Conservation (phyloP, 2,888 invertebrate genomes). For the Machimus rusticus region DNA sequence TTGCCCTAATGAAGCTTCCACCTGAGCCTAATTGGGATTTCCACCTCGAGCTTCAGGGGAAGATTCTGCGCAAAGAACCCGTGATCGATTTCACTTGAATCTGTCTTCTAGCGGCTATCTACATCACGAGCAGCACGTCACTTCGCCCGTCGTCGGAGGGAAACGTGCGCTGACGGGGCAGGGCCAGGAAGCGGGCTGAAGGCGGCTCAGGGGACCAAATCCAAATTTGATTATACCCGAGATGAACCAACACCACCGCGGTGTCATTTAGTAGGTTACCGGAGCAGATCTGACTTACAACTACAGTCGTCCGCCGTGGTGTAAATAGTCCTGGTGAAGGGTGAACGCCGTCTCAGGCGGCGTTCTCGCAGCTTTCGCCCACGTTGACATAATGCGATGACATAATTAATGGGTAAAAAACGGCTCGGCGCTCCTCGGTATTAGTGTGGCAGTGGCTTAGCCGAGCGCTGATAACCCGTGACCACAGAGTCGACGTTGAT, state of each 20-base stretch:
- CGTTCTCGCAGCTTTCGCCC: constrained; percentile 11
- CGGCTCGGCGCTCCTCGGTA: neutral
- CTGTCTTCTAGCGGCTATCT: neutral
- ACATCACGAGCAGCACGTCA: constrained; percentile 1
- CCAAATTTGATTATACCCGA: constrained; percentile 16
- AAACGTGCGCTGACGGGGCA: neutral
- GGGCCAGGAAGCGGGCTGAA: neutral
- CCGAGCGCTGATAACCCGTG: constrained; percentile 12
- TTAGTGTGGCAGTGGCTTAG: constrained; percentile 18
- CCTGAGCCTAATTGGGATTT: neutral
- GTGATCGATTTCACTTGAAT: constrained; percentile 9
- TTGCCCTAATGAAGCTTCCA: neutral
- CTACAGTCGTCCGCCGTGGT: neutral
- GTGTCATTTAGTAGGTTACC: constrained; percentile 27
- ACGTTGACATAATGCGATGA: constrained; percentile 40
- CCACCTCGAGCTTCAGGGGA: neutral
- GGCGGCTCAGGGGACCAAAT: constrained; percentile 2
- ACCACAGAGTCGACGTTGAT: constrained; percentile 7
- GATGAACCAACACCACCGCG: constrained; percentile 13
- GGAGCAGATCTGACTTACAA: constrained; percentile 36
- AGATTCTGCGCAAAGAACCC: neutral
- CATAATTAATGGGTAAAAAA: constrained; percentile 41
- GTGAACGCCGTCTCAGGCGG: neutral
- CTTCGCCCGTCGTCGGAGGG: neutral
- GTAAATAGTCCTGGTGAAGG: constrained; percentile 28